Evolutionary conservation across 2,888 invertebrate species (phyloP), one percentile per base, ranked within the genome.

Genomic region (Argyresthia goedartella): DNA sequence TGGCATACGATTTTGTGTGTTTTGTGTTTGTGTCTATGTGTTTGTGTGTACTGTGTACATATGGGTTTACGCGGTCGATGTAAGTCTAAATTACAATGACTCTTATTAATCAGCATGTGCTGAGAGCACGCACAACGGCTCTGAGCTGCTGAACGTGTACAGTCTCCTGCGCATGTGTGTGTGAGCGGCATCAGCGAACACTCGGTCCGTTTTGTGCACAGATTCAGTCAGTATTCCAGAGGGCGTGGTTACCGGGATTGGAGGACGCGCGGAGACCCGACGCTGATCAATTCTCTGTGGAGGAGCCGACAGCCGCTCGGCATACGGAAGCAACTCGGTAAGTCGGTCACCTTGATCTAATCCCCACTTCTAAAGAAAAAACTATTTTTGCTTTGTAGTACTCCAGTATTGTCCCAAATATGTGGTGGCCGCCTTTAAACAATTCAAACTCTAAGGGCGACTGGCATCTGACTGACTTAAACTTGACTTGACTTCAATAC

Each of bases 271-370:
- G 91, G 91, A 50, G 92, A 92, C 76, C 92, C 92, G 55, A 91
- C 91, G 55, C 89, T 91, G 58, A 90, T 91, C 81, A 91, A 91
- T 79, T 91, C 91, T 60, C 87, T 92, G 62, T 92, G 91, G 92
- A 89, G 91, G 73, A 91, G 91, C 76, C 91, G 91, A 73, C 92
- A 92, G 78, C 92, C 92, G 45, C 88, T 92, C 63, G 92, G 92
- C 67, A 91, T 90, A 64, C 81, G 90, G 60, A 90, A 90, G 66
- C 90, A 90, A 73, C 81, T 90, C 62, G 90, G 90, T 90, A 72
- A 81, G 75, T 64, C 11, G 13, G 9, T 7, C 39, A 2, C 39
- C 39, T 2, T n/a, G 8, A 9, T 3, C 39, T 9, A n/a, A 3
- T n/a, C 3, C 39, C 39, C 8, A n/a, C 39, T n/a, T 9, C 39